These are phyloP conservation scores for Sciurus vulgaris DNA, from an alignment of 2,797 vertebrate genomes.

Conservation along the genomic window DNA sequence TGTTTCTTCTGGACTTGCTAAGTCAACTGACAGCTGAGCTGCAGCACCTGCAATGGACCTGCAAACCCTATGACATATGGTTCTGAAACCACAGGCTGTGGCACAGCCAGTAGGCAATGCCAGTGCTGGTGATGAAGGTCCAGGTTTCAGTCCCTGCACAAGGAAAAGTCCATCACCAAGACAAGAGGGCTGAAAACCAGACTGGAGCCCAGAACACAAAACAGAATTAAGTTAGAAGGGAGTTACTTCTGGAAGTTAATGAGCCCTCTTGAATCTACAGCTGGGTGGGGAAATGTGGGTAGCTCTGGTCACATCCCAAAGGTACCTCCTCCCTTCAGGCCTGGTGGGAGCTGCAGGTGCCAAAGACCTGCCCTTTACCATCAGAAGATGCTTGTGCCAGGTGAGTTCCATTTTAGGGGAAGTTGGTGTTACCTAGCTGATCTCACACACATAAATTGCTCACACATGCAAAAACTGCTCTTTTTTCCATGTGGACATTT, in stretches of 20 bases:
- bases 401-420: fast-evolving
- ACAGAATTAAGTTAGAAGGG: too few relatives aligned
- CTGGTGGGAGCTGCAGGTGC: not conserved
- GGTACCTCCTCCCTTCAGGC: not conserved
- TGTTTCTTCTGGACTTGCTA: not conserved
- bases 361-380: fast-evolving
- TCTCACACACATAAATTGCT: not conserved
- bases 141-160: not conserved
- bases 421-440: not conserved
- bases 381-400: not conserved
- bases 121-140: fast-evolving
- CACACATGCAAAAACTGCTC: not conserved
- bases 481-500: not conserved
- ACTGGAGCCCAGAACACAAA: not conserved
- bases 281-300: fast-evolving
- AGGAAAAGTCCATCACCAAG: fast-evolving
- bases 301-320: not conserved
- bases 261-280: fast-evolving
- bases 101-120: fast-evolving
- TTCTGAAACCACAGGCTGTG: fast-evolving
- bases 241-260: too few relatives aligned
- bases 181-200: not conserved
- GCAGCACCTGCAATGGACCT: fast-evolving
- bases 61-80: fast-evolving
- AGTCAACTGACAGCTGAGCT: too few relatives aligned